Evolutionary conservation across 1,140 invertebrate species (phyloP).

Genomic region (Triops cancriformis): DNA sequence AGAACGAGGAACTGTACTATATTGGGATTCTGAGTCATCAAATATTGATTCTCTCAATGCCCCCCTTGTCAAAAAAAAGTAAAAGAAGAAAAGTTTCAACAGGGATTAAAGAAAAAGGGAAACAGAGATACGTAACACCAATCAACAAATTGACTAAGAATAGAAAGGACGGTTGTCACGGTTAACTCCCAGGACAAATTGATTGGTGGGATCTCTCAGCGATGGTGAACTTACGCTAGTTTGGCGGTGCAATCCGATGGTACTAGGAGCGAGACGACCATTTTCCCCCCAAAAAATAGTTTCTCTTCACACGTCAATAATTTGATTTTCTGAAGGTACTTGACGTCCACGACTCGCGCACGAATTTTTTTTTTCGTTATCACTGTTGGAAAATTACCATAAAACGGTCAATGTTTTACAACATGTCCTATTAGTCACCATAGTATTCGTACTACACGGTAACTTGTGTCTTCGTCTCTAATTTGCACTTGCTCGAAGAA

Average conservation of each 20-base stretch:
- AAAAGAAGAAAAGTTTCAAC: too few species aligned
- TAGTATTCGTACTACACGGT: background rate
- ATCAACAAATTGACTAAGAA: too few species aligned
- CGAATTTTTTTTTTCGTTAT: background rate
- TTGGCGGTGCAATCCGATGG: background rate
- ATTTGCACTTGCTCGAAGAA: conserved; percentile 3
- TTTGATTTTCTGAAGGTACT: too few species aligned
- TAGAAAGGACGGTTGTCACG: too few species aligned
- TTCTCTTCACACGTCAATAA: too few species aligned
- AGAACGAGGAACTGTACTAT: too few species aligned
- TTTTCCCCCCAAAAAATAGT: background rate
- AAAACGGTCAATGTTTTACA: background rate
- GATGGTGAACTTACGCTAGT: background rate
- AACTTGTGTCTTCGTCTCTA: background rate
- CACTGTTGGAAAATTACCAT: background rate
- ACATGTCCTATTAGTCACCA: background rate
- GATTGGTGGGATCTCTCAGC: background rate
- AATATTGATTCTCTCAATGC: too few species aligned
- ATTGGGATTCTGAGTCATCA: too few species aligned
- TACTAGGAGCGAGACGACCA: background rate
- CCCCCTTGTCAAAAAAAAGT: too few species aligned
- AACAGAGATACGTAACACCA: too few species aligned
- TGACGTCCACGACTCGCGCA: too few species aligned
- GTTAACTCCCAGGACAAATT: background rate
- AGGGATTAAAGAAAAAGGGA: too few species aligned